These are phyloP conservation scores for Plagiodera versicolora DNA, from an alignment of 2,888 invertebrate genomes.

Conservation along the genomic window DNA sequence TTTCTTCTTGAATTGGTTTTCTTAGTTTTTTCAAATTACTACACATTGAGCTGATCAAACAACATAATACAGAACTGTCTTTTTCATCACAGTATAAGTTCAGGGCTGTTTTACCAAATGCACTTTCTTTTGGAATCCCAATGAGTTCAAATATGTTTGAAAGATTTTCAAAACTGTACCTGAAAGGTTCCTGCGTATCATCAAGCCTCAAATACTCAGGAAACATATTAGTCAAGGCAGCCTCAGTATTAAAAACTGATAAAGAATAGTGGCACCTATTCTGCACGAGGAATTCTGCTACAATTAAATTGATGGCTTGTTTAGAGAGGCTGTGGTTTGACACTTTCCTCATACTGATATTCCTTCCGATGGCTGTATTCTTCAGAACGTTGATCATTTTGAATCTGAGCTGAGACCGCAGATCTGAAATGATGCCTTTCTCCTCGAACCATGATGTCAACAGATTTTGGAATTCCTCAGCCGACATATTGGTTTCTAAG, in stretches of 20 bases:
- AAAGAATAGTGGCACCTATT: conserved; percentile 62
- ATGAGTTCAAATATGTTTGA: conserved; percentile 37
- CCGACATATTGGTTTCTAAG: conserved; percentile 39
- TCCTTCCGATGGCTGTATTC: conserved; percentile 53
- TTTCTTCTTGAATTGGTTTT: conserved; percentile 5
- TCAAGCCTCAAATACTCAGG: conserved; percentile 51
- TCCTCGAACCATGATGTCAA: conserved; percentile 63
- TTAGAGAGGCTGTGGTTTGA: conserved; percentile 57
- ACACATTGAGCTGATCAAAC: conserved; percentile 24
- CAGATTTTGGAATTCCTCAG: conserved; percentile 62
- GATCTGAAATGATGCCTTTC: conserved; percentile 62
- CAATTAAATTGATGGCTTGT: conserved; percentile 64
- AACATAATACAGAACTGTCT: conserved; percentile 26
- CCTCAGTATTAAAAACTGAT: conserved; percentile 65
- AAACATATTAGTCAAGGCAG: conserved; percentile 49
- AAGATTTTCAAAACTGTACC: conserved; percentile 38
- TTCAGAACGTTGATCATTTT: conserved; percentile 62
- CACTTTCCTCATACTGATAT: conserved; percentile 26
- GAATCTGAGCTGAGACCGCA: conserved; percentile 62
- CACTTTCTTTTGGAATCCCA: conserved; percentile 35
- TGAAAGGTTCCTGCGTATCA: conserved; percentile 20
- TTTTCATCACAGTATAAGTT: conserved; percentile 23
- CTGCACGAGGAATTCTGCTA: conserved; percentile 63
- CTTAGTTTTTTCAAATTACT: conserved; percentile 11
- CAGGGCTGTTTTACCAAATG: conserved; percentile 24